Conservation (phyloP, 2,888 invertebrate genomes). For the Pantelozetes paolii region DNA sequence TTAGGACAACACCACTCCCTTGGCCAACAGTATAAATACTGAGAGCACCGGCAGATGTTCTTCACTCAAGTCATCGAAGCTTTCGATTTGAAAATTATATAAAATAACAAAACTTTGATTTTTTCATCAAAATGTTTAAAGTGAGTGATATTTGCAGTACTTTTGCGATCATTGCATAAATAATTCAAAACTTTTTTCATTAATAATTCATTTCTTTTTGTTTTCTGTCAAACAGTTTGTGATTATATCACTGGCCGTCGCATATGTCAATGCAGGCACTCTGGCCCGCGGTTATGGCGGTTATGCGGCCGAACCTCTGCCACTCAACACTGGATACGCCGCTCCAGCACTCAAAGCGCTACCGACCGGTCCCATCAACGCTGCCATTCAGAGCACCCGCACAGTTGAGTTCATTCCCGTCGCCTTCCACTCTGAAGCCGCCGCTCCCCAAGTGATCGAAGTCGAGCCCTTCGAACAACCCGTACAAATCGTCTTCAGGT, state of each 20-base stretch:
- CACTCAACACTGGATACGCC: neutral
- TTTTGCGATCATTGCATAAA: neutral
- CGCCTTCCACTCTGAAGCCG: neutral
- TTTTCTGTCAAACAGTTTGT: neutral
- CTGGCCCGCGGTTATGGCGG: constrained; percentile 13
- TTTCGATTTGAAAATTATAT: too few relatives aligned
- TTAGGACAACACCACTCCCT: constrained; percentile 18
- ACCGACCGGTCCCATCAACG: neutral
- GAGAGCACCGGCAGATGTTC: neutral
- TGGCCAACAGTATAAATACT: neutral
- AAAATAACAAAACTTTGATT: too few relatives aligned
- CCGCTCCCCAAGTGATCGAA: constrained; percentile 10
- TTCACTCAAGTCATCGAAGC: neutral
- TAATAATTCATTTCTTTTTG: neutral
- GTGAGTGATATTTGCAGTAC: neutral
- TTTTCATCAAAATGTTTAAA: neutral
- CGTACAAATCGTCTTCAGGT: constrained; percentile 6
- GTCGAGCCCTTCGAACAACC: constrained; percentile 14
- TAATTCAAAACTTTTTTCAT: neutral
- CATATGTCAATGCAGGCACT: neutral
- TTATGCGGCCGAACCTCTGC: neutral
- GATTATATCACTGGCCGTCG: neutral
- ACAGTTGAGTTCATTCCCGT: constrained; percentile 17
- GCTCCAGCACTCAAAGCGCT: neutral
- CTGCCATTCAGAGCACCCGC: constrained; percentile 12